phyloP scores from a whole-genome alignment of 2,888 invertebrate genomes.

The Pammene fasciana region DNA sequence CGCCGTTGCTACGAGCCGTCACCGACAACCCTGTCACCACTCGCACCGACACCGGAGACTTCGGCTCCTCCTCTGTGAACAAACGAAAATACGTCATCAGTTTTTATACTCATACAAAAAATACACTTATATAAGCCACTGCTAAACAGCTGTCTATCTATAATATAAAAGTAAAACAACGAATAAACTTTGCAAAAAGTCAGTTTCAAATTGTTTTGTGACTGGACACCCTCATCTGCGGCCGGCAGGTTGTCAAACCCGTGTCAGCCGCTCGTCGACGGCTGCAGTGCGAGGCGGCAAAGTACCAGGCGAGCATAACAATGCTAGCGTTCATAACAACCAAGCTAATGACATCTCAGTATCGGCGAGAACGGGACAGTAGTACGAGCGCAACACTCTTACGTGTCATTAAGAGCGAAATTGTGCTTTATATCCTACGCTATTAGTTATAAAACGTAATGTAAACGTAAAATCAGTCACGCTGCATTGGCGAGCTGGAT shows the following conservation, averaged over 20 bases:
- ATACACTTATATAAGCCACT: neutral
- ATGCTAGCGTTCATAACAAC: constrained; percentile 53
- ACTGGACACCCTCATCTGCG: constrained; percentile 49
- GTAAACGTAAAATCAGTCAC: constrained; percentile 58
- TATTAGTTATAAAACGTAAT: constrained; percentile 55
- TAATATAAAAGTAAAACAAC: constrained; percentile 7
- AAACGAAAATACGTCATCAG: constrained; percentile 54
- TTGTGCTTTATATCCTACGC: constrained; percentile 49
- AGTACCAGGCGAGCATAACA: constrained; percentile 76
- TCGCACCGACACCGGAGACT: constrained; percentile 73
- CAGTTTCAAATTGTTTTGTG: constrained; percentile 62
- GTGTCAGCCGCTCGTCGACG: constrained; percentile 78
- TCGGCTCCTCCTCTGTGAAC: constrained; percentile 80
- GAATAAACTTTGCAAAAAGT: constrained; percentile 51
- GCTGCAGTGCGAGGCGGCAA: constrained; percentile 82
- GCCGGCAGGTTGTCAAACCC: constrained; percentile 73
- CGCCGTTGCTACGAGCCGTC: constrained; percentile 70
- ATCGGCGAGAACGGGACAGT: constrained; percentile 56
- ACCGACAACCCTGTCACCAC: constrained; percentile 71
- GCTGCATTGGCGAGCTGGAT: constrained; percentile 67
- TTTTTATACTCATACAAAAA: constrained; percentile 42
- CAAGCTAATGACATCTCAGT: constrained; percentile 55
- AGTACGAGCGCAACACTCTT: constrained; percentile 48
- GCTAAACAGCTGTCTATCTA: neutral
- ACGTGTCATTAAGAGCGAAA: constrained; percentile 49